Evolutionary conservation across 2,888 invertebrate species (phyloP).

Genomic region (Euproctis similis): DNA sequence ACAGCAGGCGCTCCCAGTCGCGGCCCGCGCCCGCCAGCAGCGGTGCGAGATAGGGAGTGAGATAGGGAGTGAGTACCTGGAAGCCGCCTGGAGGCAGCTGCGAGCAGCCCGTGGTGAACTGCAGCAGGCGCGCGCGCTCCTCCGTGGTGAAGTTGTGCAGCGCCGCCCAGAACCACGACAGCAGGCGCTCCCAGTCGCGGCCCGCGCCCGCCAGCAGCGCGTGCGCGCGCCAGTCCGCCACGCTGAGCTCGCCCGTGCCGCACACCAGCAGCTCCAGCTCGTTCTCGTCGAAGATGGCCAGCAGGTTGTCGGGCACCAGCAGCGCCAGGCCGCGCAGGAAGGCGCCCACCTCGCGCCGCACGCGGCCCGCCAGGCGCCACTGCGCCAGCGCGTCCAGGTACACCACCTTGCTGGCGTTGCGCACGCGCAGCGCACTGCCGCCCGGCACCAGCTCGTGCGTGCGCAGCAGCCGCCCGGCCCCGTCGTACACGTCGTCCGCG

Average conservation of each 20-base stretch:
- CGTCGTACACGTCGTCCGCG: slow-evolving; percentile 91
- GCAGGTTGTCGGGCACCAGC: slow-evolving; percentile 92
- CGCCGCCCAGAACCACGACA: slow-evolving; percentile 75
- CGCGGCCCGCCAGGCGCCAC: slow-evolving; percentile 87
- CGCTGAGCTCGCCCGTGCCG: slow-evolving; percentile 94
- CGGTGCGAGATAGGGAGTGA: too few relatives aligned
- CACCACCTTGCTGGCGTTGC: slow-evolving; percentile 83
- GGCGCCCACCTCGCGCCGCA: slow-evolving; percentile 88
- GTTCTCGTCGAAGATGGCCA: slow-evolving; percentile 97
- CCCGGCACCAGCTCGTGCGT: slow-evolving; percentile 89
- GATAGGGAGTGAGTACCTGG: slow-evolving; percentile 45
- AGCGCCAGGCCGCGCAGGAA: slow-evolving; percentile 94
- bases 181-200: slow-evolving; percentile 87
- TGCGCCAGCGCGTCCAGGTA: slow-evolving; percentile 94
- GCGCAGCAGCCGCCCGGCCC: slow-evolving; percentile 82
- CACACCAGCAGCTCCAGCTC: slow-evolving; percentile 95
- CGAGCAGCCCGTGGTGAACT: slow-evolving; percentile 95
- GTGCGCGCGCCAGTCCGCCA: slow-evolving; percentile 91
- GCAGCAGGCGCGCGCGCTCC: slow-evolving; percentile 93
- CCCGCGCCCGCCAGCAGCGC: slow-evolving; percentile 89
- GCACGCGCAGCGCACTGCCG: slow-evolving; percentile 80
- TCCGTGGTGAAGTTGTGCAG: slow-evolving; percentile 90
- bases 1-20: too few relatives aligned
- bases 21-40: not conserved
- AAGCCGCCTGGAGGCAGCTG: slow-evolving; percentile 91